Evolutionary conservation across 2,888 invertebrate genomes (phyloP), one percentile per base, ranked within the genome.

Genomic region (Dendrolimus pini): DNA sequence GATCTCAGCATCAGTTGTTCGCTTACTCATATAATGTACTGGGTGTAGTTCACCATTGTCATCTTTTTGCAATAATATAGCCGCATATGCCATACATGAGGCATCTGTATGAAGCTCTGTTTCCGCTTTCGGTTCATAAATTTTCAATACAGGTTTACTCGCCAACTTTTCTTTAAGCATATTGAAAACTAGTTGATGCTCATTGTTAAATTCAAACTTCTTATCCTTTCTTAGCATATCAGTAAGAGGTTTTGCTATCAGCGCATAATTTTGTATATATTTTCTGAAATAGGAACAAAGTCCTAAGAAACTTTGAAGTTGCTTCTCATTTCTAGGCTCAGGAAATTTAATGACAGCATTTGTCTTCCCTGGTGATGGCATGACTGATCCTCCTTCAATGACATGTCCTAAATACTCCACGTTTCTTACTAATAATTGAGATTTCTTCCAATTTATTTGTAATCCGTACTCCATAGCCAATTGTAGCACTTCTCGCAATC

Each of bases 251-350:
- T 18, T 61, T 9, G 70, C 70, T 53, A 74, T 68, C 7, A 55
- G 0, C 0, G 72, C 64, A 66, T 60, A 71, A 57, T 66, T 56
- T 55, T 67, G 8, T 7, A 71, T 69, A 53, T 58, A 69, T 53
- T 71, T 71, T 47, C 69, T 61, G 41, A 72, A 71, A 56, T 69
- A 70, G 30, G 62, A 65, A 0, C 61, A 14, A 7, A 61, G 55
- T 1, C 60, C 60, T 2, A 61, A 7, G 12, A 61, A 61, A 54
- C 60, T 61, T 1, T 54, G 54, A 13, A n/a, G n/a, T n/a, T n/a
- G n/a, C n/a, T n/a, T n/a, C n/a, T n/a, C n/a, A n/a, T n/a, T n/a
- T n/a, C n/a, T n/a, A n/a, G n/a, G n/a, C n/a, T n/a, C n/a, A n/a
- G n/a, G n/a, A n/a, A n/a, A n/a, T n/a, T n/a, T n/a, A n/a, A n/a